These are phyloP conservation scores for Anguilla megastoma DNA, from an alignment of 2,797 vertebrate species.

Conservation along the genomic window DNA sequence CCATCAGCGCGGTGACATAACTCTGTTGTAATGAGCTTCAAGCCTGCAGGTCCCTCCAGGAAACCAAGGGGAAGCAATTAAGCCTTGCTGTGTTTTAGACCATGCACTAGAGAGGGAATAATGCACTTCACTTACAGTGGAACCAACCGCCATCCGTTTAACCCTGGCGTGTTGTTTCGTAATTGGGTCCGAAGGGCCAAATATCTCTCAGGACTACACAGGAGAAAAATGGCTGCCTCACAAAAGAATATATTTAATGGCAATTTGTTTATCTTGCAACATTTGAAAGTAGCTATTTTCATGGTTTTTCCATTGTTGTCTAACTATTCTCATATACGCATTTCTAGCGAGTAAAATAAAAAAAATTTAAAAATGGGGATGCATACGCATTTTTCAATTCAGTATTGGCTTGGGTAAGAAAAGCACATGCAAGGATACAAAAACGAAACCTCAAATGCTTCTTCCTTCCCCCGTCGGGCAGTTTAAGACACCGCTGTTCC, in stretches of 20 bases:
- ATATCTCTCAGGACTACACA: background rate
- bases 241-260: background rate
- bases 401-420: background rate
- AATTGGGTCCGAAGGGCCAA: background rate
- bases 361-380: background rate
- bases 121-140: constrained; percentile 23
- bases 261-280: background rate
- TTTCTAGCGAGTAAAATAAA: background rate
- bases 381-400: background rate
- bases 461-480: background rate
- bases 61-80: constrained; percentile 36
- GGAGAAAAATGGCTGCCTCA: background rate
- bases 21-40: constrained; percentile 42
- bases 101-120: constrained; percentile 26
- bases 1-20: constrained; percentile 42
- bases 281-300: background rate
- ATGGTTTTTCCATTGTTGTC: background rate
- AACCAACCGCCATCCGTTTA: background rate
- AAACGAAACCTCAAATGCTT: background rate
- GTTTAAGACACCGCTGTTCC: background rate
- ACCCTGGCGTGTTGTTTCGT: background rate
- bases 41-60: constrained; percentile 23
- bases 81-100: constrained; percentile 11
- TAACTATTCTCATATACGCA: background rate
- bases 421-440: background rate